phyloP scores from a whole-genome alignment of 2,888 invertebrate species.

The Syrista parreyssii region DNA sequence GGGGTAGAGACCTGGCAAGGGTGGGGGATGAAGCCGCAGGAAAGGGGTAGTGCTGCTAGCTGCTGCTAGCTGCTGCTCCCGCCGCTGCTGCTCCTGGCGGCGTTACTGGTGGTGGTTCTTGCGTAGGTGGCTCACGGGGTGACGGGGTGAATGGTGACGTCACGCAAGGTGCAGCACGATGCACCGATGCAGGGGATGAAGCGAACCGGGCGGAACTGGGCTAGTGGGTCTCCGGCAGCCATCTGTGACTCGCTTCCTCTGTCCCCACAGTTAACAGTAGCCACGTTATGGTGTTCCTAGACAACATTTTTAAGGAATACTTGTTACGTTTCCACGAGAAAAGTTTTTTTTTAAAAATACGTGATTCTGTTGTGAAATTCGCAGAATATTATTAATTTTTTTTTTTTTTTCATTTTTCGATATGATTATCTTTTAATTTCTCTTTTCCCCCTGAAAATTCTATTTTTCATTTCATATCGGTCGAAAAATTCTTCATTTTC shows the following conservation, averaged over 20 bases:
- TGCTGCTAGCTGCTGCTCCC: neutral
- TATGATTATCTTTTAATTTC: neutral
- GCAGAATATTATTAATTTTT: neutral
- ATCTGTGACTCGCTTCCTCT: slow-evolving; percentile 54
- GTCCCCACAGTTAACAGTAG: slow-evolving; percentile 21
- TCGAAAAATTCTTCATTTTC: neutral
- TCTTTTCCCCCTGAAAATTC: neutral
- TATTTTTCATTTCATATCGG: too few species aligned
- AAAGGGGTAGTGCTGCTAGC: slow-evolving; percentile 17
- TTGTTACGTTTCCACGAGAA: neutral
- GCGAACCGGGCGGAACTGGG: slow-evolving; percentile 57
- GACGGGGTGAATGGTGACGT: slow-evolving; percentile 36
- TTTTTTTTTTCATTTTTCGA: neutral
- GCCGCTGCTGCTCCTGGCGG: neutral
- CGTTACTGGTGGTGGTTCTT: slow-evolving; percentile 28
- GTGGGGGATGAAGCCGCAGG: slow-evolving; percentile 36
- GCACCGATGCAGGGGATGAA: slow-evolving; percentile 49
- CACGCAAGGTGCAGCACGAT: slow-evolving; percentile 55
- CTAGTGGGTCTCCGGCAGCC: slow-evolving; percentile 63
- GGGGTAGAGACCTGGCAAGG: neutral
- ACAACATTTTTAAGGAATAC: neutral
- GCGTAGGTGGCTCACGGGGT: slow-evolving; percentile 34
- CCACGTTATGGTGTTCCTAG: neutral
- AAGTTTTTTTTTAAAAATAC: neutral
- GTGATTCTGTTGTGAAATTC: neutral